Evolutionary conservation across 2,888 invertebrate genomes (phyloP), one percentile per base, ranked within the genome.

Genomic region (Amphimallon solstitiale): DNA sequence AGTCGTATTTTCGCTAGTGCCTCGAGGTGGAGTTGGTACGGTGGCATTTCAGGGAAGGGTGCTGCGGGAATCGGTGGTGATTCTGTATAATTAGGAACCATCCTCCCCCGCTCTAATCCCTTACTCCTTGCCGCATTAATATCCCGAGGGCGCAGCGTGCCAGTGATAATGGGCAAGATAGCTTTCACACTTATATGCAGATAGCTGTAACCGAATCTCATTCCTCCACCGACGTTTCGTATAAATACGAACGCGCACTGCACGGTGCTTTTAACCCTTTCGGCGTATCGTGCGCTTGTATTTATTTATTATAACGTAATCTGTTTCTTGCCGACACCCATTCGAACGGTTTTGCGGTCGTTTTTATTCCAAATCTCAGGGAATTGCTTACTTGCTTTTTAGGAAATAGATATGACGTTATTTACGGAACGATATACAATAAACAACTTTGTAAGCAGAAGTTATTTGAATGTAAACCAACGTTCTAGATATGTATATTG

Each of bases 161-260:
- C 38, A 49, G 35, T 61, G 61, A 48, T 61, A 61, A 61, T 48
- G 61, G 56, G 14, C 48, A 49, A 61, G 61, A 61, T 61, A 61
- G 61, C 48, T 61, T 61, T 61, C 61, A 49, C 61, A 61, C 61
- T 61, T 61, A 49, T 40, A 61, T 56, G 56, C 56, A 56, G 56
- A 56, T 43, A 56, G 40, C 21, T 23, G 37, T 40, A 56, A 40
- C 40, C 56, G 40, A n/a, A 38, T 38, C 12, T 43, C 43, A 38
- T 38, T 38, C 6, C 37, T 56, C 40, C n/a, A 10, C 40, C 54
- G 21, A 54, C 21, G 38, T 23, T 54, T 34, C 54, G 37, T 29
- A 37, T 61, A 61, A 61, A 49, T 38, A 23, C 61, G 29, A 48
- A 48, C 37, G 49, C 48, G 37, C 12, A 3, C 12, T 17, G 29